Conservation (phyloP, 2,797 vertebrate genomes). For the Lacerta agilis region DNA sequence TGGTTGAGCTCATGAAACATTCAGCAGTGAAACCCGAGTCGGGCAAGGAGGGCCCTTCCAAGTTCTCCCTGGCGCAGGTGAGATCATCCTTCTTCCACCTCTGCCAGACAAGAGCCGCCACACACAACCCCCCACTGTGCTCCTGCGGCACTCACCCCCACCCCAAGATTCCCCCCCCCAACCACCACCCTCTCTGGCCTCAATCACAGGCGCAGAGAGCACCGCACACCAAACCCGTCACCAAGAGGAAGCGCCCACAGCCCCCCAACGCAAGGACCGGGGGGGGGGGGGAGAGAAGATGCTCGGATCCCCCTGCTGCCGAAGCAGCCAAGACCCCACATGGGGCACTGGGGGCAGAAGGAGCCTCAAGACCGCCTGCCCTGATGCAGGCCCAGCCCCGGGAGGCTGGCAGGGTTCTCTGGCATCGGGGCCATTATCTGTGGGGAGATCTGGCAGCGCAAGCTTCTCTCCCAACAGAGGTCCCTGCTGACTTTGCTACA, state of each 20-base stretch:
- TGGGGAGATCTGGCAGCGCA: background rate
- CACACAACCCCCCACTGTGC: background rate
- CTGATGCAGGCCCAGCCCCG: background rate
- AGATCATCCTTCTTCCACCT: constrained; percentile 27
- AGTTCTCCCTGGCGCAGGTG: background rate
- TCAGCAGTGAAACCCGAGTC: constrained; percentile 37
- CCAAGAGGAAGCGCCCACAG: background rate
- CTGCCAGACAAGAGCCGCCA: background rate
- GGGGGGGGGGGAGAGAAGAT: background rate
- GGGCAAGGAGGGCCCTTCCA: fast-evolving
- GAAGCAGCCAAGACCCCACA: background rate
- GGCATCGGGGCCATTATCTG: background rate
- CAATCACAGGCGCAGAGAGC: background rate
- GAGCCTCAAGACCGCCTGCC: background rate
- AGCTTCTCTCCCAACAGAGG: no score
- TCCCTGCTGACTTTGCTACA: background rate
- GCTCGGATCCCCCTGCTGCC: constrained; percentile 41
- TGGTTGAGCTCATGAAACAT: constrained; percentile 19
- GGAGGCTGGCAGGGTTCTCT: background rate
- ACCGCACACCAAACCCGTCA: constrained; percentile 8
- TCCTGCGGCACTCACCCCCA: background rate
- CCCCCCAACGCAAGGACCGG: background rate
- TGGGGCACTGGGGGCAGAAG: no score
- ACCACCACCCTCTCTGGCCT: constrained; percentile 32
- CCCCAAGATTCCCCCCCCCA: fast-evolving